Percentiles rank a stretch among this genome's conserved stretches.
Conservation (phyloP, 2,888 invertebrate genomes). For the Drosophila pegasa region DNA sequence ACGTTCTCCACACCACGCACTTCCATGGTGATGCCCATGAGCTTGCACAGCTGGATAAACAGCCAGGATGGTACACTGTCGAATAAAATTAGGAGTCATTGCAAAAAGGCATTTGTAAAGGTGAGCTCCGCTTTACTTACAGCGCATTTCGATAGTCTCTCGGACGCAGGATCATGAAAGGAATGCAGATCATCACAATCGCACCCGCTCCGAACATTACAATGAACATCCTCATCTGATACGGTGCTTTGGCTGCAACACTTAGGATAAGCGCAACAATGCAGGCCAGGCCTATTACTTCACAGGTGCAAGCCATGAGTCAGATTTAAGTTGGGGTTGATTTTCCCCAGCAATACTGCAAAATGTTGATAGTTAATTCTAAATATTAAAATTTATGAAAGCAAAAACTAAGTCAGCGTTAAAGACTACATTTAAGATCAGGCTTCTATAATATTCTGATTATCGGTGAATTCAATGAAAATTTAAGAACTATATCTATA, state of each 20-base stretch:
- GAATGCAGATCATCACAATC: constrained; percentile 88
- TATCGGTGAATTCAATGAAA: too few species aligned
- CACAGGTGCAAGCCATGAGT: constrained; percentile 81
- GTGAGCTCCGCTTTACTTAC: constrained; percentile 86
- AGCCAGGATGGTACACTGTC: constrained; percentile 89
- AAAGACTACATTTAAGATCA: too few species aligned
- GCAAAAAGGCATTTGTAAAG: neutral
- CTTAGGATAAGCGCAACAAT: constrained; percentile 80
- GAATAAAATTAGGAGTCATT: neutral
- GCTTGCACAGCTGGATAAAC: constrained; percentile 85
- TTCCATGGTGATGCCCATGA: constrained; percentile 89
- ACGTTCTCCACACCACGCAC: constrained; percentile 92
- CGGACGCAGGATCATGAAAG: constrained; percentile 90
- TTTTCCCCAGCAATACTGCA: constrained; percentile 2
- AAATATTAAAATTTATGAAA: neutral
- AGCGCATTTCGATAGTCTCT: constrained; percentile 91
- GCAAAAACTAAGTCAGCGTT: neutral
- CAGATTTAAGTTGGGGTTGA: neutral
- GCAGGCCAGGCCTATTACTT: constrained; percentile 82
- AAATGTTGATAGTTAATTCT: neutral
- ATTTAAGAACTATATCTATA: too few species aligned
- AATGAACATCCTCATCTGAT: constrained; percentile 89
- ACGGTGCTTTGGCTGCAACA: constrained; percentile 86
- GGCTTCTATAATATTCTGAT: too few species aligned
- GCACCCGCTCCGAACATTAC: constrained; percentile 88